phyloP scores from a whole-genome alignment of 2,797 vertebrate genomes.

The Poeciliopsis presidionis region DNA sequence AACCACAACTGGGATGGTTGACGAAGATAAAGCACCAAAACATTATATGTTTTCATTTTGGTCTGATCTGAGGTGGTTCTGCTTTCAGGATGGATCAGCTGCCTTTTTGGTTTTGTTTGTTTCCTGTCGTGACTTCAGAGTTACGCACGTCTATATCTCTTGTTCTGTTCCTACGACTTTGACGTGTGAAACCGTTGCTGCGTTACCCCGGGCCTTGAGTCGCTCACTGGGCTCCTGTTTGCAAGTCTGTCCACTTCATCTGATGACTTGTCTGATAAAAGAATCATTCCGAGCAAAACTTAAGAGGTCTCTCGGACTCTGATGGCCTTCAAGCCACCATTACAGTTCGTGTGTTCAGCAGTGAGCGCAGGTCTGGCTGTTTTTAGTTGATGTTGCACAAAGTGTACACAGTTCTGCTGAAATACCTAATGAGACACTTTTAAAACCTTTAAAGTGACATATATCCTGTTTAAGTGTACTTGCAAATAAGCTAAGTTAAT shows the following conservation, averaged over 20 bases:
- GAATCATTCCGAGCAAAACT: background rate
- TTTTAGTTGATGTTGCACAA: background rate
- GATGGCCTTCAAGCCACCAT: background rate
- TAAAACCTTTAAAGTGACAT: background rate
- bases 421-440: background rate
- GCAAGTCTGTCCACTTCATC: background rate
- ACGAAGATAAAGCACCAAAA: background rate
- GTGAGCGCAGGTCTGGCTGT: background rate
- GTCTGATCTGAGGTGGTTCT: background rate
- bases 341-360: background rate
- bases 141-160: background rate
- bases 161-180: background rate
- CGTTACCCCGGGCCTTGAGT: too few relatives aligned
- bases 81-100: background rate
- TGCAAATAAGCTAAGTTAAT: background rate
- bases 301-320: background rate
- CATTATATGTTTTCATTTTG: background rate
- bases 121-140: background rate
- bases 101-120: background rate
- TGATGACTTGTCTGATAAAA: background rate
- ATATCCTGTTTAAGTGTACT: background rate
- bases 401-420: background rate
- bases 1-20: background rate
- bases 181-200: too few relatives aligned
- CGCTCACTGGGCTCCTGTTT: background rate